These are phyloP conservation scores for Saiga tatarica DNA, from an alignment of 2,113 vertebrate genomes.

Conservation along the genomic window DNA sequence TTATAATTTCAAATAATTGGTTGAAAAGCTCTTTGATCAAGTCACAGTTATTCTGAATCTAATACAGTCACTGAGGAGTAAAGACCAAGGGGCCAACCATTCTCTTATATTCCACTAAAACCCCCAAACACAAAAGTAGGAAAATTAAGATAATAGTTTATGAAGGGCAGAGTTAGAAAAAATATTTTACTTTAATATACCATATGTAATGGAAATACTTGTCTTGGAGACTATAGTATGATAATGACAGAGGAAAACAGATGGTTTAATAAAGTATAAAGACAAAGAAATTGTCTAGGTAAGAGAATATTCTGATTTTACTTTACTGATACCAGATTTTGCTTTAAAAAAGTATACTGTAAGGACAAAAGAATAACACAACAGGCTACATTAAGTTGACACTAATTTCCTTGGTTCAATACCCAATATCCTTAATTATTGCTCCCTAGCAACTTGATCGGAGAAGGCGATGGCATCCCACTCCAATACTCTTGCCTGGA, in stretches of 20 bases:
- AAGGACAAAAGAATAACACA: not conserved
- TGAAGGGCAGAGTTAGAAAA: not conserved
- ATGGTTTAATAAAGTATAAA: not conserved
- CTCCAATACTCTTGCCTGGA: too few relatives aligned
- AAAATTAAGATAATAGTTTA: not conserved
- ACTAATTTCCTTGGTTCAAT: not conserved
- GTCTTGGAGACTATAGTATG: not conserved
- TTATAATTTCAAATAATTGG: not conserved
- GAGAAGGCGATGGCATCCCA: too few relatives aligned
- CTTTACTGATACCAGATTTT: not conserved
- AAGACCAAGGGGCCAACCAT: not conserved
- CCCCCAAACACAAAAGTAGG: not conserved
- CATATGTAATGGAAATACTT: not conserved
- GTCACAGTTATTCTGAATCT: not conserved
- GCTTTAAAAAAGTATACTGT: not conserved
- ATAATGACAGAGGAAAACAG: not conserved
- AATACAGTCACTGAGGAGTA: not conserved
- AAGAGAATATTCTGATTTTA: conserved; percentile 10
- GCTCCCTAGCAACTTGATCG: not conserved
- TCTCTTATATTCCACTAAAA: not conserved
- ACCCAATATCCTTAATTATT: not conserved
- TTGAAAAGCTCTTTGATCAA: conserved; percentile 11
- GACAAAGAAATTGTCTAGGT: not conserved
- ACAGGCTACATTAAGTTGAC: not conserved
- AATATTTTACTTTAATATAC: not conserved